phyloP scores from a whole-genome alignment of 2,113 vertebrate species.

The Fregata magnificens region DNA sequence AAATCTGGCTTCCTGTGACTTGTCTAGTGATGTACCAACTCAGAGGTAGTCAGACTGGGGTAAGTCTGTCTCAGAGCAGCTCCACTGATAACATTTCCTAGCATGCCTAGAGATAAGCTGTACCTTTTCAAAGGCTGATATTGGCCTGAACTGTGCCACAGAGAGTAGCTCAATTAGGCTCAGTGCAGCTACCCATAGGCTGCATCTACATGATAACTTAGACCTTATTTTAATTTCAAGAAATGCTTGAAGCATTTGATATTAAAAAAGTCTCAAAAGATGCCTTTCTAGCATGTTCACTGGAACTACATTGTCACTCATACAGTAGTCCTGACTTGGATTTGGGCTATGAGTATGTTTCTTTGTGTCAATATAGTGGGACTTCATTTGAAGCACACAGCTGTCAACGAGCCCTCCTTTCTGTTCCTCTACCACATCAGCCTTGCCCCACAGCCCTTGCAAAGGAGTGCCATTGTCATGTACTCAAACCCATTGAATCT shows the following conservation, averaged over 20 bases:
- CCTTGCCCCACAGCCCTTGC: neutral
- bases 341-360: neutral
- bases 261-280: neutral
- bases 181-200: neutral
- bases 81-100: neutral
- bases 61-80: neutral
- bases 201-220: neutral
- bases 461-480: neutral
- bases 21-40: neutral
- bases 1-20: neutral
- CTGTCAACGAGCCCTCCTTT: neutral
- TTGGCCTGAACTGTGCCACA: neutral
- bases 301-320: neutral
- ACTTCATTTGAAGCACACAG: neutral
- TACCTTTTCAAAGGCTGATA: neutral
- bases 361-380: neutral
- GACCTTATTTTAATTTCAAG: neutral
- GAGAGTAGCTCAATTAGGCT: neutral
- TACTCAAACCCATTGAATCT: neutral
- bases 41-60: neutral
- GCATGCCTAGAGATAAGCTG: neutral
- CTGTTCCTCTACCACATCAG: neutral
- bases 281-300: neutral
- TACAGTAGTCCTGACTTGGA: neutral
- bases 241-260: neutral